phyloP scores from a whole-genome alignment of 2,888 invertebrate genomes.

The Polyommatus iphigenia region DNA sequence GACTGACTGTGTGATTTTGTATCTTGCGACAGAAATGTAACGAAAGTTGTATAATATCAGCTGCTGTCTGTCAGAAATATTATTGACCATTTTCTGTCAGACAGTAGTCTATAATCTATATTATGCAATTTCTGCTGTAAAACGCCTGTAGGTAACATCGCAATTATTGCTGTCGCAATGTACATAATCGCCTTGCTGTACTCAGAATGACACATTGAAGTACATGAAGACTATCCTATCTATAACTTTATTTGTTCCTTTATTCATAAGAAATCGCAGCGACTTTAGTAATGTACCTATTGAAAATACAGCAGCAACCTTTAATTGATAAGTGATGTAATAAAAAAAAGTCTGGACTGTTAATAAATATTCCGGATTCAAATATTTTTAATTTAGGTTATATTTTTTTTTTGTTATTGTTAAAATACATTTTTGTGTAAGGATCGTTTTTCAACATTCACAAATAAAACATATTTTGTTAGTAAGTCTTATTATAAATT shows the following conservation, averaged over 20 bases:
- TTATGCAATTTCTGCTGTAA: neutral
- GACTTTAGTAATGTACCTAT: neutral
- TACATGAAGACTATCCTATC: too few relatives aligned
- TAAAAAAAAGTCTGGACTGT: neutral
- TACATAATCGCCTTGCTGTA: too few relatives aligned
- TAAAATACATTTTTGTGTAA: neutral
- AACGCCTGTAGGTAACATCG: neutral
- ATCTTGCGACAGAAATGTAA: neutral
- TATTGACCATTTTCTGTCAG: neutral
- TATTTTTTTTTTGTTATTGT: neutral
- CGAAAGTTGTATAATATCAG: neutral
- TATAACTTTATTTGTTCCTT: too few relatives aligned
- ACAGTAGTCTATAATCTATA: neutral
- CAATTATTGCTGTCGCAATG: neutral
- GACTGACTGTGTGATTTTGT: neutral
- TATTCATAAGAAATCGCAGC: neutral
- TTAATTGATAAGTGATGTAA: neutral
- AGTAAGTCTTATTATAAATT: too few relatives aligned
- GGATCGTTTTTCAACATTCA: neutral
- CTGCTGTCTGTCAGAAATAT: neutral
- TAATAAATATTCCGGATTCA: neutral
- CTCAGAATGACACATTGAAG: too few relatives aligned
- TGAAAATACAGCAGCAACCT: neutral
- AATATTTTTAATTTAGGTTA: neutral
- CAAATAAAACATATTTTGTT: neutral